Evolutionary conservation across 2,797 vertebrate species (phyloP).

Genomic region (Todus mexicanus): DNA sequence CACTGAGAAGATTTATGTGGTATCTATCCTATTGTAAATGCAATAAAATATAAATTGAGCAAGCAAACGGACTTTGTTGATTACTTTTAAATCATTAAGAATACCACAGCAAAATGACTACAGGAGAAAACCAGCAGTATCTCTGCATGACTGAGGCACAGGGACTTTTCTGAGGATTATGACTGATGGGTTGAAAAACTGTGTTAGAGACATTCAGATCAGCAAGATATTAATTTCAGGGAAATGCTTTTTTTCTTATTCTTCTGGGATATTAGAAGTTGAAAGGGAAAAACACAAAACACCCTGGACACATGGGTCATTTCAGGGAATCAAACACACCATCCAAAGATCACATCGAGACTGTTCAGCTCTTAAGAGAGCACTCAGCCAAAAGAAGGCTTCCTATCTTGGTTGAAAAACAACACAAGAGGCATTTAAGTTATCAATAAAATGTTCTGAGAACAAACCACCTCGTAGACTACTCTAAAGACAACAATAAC

Average conservation of each 20-base stretch:
- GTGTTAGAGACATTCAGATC: neutral
- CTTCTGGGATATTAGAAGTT: neutral
- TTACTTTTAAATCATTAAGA: slow-evolving; percentile 22
- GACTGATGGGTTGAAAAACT: slow-evolving; percentile 9
- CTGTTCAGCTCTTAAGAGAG: neutral
- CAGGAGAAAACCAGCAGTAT: neutral
- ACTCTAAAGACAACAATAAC: neutral
- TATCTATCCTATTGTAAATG: slow-evolving; percentile 7
- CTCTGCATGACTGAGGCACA: neutral
- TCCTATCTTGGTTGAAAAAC: neutral
- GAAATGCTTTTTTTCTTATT: neutral
- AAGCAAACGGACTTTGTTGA: neutral
- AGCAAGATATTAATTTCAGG: neutral
- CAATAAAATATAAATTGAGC: neutral
- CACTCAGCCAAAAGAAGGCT: neutral
- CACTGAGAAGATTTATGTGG: neutral
- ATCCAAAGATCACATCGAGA: neutral
- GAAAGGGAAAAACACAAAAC: neutral
- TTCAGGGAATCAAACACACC: neutral
- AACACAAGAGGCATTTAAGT: neutral
- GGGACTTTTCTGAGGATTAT: slow-evolving; percentile 9
- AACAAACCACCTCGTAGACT: neutral
- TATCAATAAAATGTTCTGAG: neutral
- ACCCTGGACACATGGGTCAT: neutral
- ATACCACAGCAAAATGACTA: neutral